Percentiles rank a stretch among this genome's conserved stretches.
Evolutionary conservation across 2,113 vertebrate species (phyloP).

Genomic region (Pteropus alecto): DNA sequence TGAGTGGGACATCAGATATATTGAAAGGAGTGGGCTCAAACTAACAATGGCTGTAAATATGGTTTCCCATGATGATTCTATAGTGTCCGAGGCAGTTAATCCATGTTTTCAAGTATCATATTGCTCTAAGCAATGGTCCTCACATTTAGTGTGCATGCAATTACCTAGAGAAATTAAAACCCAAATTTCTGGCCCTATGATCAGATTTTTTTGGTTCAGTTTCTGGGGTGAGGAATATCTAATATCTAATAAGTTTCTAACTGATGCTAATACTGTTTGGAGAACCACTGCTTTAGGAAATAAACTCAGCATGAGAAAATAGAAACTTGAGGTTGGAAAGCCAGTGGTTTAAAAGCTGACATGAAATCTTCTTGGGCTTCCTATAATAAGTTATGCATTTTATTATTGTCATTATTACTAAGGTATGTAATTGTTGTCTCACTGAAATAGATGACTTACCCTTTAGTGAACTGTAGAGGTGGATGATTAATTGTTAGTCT

Average conservation of each 20-base stretch:
- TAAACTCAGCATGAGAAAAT: too few species aligned
- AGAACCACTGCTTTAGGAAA: not conserved
- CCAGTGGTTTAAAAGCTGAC: not conserved
- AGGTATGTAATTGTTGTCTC: not conserved
- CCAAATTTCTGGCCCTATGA: not conserved
- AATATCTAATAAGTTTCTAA: not conserved
- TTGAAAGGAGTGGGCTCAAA: not conserved
- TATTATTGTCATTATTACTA: not conserved
- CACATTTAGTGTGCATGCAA: not conserved
- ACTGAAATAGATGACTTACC: slow-evolving; percentile 66
- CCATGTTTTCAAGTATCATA: not conserved
- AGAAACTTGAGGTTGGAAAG: not conserved
- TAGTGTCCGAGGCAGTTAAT: not conserved
- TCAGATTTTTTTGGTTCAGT: not conserved
- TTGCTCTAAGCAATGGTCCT: not conserved
- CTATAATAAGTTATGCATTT: not conserved
- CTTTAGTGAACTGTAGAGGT: slow-evolving; percentile 68
- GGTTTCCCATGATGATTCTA: not conserved
- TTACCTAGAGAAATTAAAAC: not conserved
- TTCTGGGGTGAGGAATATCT: not conserved
- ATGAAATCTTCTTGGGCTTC: not conserved
- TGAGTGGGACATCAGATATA: not conserved
- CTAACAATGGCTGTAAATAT: not conserved
- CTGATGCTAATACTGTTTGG: not conserved
- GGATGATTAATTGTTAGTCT: slow-evolving; percentile 67